Base-by-base conservation (phyloP, 1,140 invertebrate species). In the Meloidogyne floridensis region DNA sequence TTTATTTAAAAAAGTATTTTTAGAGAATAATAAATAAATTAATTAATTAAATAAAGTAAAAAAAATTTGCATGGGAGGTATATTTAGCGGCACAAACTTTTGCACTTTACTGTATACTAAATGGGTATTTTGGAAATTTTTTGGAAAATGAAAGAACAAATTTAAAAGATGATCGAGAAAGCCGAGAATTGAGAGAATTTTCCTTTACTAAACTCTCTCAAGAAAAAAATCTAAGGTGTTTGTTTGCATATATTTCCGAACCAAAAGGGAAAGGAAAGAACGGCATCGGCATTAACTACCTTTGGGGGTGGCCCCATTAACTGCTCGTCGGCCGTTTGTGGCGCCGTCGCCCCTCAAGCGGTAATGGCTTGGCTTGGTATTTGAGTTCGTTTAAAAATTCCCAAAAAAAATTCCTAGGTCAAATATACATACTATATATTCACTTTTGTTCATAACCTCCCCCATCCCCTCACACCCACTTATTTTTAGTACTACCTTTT, bases 231-330 rank as follows among this genome's bases (percentile, higher is more conserved):
- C 0, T n/a, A 65, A 65, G 59, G 59, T 65, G n/a, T 65, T 65
- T n/a, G 13, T 59, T 13, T 59, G 11, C 56, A 59, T 59, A 15
- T 59, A 15, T 59, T n/a, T 65, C 6, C 6, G 5, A 6, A 65
- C 11, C 4, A 59, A 59, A 59, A 59, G 13, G 11, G n/a, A 65
- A 7, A 5, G 59, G n/a, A 65, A 11, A 11, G 59, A 11, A 65
- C n/a, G 59, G 59, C 59, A 65, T 65, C n/a, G 59, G 10, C 15
- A 15, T 13, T 59, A 59, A 15, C 1, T 65, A 65, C 59, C 59
- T 65, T 65, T 65, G n/a, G 10, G 59, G 59, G 59, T 65, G 59
- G n/a, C 59, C 59, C 59, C 59, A 65, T 65, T 65, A 65, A 65
- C 59, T 65, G n/a, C 59, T 65, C 59, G 15, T 65, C 59, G 59